Conservation (phyloP, 2,888 invertebrate species). For the Xestoiulus laeticollis region DNA sequence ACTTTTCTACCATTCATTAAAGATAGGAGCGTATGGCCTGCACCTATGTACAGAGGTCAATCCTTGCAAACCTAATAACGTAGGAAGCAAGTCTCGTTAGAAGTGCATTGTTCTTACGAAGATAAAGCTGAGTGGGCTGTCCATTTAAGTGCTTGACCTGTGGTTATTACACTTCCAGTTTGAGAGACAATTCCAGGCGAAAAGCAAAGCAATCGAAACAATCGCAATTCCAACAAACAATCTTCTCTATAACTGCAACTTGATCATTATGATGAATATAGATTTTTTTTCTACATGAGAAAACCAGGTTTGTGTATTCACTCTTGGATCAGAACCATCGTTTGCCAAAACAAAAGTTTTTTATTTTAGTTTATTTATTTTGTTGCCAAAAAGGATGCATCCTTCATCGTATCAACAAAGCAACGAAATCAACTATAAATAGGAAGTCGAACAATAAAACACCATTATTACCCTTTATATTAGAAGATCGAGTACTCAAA, state of each 20-base stretch:
- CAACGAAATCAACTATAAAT: background rate
- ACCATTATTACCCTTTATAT: slow-evolving; percentile 14
- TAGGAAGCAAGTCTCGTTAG: background rate
- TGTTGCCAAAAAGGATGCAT: background rate
- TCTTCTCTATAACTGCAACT: slow-evolving; percentile 41
- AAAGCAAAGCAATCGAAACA: slow-evolving; percentile 16
- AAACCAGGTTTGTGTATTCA: background rate
- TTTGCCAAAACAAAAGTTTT: background rate
- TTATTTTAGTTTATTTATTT: background rate
- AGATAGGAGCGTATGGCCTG: background rate
- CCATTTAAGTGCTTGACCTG: slow-evolving; percentile 40
- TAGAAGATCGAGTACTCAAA: background rate
- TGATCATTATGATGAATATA: slow-evolving; percentile 34
- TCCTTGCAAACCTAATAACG: slow-evolving; percentile 11
- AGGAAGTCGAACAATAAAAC: slow-evolving; percentile 24
- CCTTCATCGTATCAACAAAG: background rate
- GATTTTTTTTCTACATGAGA: background rate
- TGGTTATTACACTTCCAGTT: slow-evolving; percentile 25
- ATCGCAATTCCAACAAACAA: slow-evolving; percentile 40
- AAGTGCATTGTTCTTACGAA: background rate
- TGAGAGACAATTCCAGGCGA: slow-evolving; percentile 19
- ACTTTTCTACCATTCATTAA: background rate
- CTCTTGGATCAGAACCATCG: background rate
- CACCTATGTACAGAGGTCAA: background rate
- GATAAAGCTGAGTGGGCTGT: slow-evolving; percentile 24